Conservation (phyloP, 2,797 vertebrate genomes). For the Sciurus vulgaris region DNA sequence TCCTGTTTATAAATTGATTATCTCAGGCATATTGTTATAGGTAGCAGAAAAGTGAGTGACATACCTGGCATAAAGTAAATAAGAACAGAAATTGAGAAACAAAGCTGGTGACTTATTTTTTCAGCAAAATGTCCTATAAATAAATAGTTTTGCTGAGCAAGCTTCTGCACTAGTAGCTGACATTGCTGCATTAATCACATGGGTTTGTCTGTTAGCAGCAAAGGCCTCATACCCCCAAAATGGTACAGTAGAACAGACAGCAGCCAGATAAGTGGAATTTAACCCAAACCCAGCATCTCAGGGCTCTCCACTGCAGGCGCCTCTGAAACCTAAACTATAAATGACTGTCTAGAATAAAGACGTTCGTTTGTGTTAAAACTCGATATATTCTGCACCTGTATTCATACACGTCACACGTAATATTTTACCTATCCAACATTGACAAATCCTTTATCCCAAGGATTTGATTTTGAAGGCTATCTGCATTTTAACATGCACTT, state of each 20-base stretch:
- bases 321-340: slow-evolving; percentile 82
- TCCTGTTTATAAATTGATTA: not conserved
- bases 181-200: slow-evolving; percentile 80
- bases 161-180: slow-evolving; percentile 88
- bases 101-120: slow-evolving; percentile 81
- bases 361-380: slow-evolving; percentile 80
- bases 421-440: slow-evolving; percentile 69
- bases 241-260: slow-evolving; percentile 88
- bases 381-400: slow-evolving; percentile 83
- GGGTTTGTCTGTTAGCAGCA: slow-evolving; percentile 88
- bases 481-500: slow-evolving; percentile 86
- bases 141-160: slow-evolving; percentile 74
- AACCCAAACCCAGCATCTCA: slow-evolving; percentile 90
- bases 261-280: slow-evolving; percentile 83
- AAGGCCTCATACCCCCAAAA: slow-evolving; percentile 87
- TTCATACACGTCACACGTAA: slow-evolving; percentile 78
- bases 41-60: not conserved
- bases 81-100: not conserved
- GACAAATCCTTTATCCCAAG: slow-evolving; percentile 78
- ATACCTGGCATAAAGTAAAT: not conserved
- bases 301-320: slow-evolving; percentile 92
- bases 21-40: not conserved
- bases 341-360: slow-evolving; percentile 80
- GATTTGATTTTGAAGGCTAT: slow-evolving; percentile 83
- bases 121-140: slow-evolving; percentile 89